These are phyloP conservation scores for Nibea coibor DNA, from an alignment of 2,113 vertebrate species.

Conservation along the genomic window DNA sequence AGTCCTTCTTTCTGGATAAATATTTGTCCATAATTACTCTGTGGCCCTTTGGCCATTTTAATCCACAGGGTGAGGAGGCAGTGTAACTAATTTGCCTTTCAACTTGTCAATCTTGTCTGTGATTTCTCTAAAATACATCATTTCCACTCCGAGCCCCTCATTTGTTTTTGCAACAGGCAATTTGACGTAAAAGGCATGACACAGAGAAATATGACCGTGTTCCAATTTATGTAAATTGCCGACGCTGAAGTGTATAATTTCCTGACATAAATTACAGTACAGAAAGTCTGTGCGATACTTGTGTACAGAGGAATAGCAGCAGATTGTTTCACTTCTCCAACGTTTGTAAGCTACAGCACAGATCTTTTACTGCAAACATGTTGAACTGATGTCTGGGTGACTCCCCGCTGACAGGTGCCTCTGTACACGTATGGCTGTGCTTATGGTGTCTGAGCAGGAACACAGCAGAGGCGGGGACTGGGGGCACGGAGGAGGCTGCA, in stretches of 20 bases:
- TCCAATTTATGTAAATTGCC: constrained; percentile 43
- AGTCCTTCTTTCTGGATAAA: constrained; percentile 11
- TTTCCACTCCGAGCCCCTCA: constrained; percentile 10
- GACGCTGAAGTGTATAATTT: constrained; percentile 42
- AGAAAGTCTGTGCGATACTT: background rate
- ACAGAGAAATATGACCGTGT: constrained; percentile 29
- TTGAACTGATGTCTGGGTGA: constrained; percentile 30
- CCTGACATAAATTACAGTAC: constrained; percentile 33
- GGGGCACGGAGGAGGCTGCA: constrained; percentile 21
- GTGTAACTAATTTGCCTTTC: constrained; percentile 14
- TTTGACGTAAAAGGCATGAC: constrained; percentile 23
- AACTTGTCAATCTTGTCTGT: background rate
- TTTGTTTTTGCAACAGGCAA: constrained; percentile 36
- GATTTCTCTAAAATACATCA: constrained; percentile 19
- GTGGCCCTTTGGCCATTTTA: constrained; percentile 1
- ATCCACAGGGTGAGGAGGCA: background rate
- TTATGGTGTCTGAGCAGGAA: constrained; percentile 66
- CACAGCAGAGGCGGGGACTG: constrained; percentile 60
- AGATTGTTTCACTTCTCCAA: constrained; percentile 8
- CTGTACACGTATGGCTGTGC: constrained; percentile 47
- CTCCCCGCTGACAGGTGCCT: constrained; percentile 20
- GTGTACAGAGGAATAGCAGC: constrained; percentile 33
- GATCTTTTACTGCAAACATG: constrained; percentile 6
- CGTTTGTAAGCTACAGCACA: constrained; percentile 10
- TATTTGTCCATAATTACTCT: background rate